phyloP scores from a whole-genome alignment of 92 coral and sea anemone genomes.

The Actinostola sp. region DNA sequence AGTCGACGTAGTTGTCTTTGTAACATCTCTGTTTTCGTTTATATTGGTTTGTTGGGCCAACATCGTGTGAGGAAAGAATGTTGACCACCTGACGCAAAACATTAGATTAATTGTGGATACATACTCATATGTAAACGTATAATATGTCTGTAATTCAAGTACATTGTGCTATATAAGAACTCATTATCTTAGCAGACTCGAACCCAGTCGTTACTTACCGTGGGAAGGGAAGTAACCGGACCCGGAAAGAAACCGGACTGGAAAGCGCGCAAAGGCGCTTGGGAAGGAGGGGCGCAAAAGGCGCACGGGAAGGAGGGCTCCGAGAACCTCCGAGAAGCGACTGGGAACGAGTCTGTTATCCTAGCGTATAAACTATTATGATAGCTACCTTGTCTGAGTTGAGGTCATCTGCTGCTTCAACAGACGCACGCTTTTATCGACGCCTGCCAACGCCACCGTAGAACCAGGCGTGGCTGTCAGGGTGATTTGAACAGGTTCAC shows the following conservation, averaged over 20 bases:
- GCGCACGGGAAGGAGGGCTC: too few species aligned
- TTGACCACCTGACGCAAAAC: constrained; percentile 35
- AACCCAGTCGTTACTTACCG: too few species aligned
- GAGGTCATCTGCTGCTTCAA: constrained; percentile 79
- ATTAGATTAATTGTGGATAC: background rate
- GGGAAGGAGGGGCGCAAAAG: too few species aligned
- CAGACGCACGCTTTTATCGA: constrained; percentile 89
- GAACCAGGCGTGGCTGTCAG: constrained; percentile 89
- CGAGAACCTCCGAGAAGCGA: too few species aligned
- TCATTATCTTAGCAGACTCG: too few species aligned
- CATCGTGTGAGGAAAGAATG: constrained; percentile 50
- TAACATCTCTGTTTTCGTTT: background rate
- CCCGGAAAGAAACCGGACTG: too few species aligned
- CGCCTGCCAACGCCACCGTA: constrained; percentile 88
- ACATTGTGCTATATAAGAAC: too few species aligned
- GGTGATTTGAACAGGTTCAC: constrained; percentile 72
- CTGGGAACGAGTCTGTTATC: too few species aligned
- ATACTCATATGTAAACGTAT: background rate
- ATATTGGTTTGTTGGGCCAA: constrained; percentile 31
- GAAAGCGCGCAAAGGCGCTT: too few species aligned
- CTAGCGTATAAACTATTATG: too few species aligned
- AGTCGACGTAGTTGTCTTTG: constrained; percentile 39
- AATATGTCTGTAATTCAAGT: too few species aligned
- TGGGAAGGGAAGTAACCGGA: too few species aligned
- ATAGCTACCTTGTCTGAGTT: constrained; percentile 66